Conservation (phyloP, 1,140 invertebrate genomes). For the Watersipora subatra region DNA sequence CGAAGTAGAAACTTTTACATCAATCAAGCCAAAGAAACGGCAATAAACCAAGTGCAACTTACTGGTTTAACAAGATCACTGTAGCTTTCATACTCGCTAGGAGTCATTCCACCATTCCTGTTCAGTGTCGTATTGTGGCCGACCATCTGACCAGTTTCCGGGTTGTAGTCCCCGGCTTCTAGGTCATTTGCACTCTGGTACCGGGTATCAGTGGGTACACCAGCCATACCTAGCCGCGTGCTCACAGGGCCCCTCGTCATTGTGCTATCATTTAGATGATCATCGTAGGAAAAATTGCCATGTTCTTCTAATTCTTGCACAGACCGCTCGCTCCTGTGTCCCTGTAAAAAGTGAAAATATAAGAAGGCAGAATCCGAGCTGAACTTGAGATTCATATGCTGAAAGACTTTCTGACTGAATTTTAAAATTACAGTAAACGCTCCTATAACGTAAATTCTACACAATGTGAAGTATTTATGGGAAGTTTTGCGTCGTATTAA, state of each 20-base stretch:
- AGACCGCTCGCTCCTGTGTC: background rate
- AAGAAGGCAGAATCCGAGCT: no score
- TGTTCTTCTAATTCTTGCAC: background rate
- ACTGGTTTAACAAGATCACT: no score
- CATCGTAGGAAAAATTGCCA: background rate
- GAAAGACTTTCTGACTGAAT: no score
- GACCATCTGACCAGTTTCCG: background rate
- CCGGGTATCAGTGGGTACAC: background rate
- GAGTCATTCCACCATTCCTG: background rate
- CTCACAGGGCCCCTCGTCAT: background rate
- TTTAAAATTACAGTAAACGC: no score
- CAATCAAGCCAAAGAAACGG: no score
- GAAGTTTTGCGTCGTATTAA: no score
- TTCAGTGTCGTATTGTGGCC: background rate
- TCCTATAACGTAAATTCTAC: no score
- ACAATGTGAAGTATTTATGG: no score
- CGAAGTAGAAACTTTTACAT: no score
- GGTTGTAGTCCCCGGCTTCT: background rate
- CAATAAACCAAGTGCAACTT: no score
- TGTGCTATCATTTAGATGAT: background rate
- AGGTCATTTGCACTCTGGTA: background rate
- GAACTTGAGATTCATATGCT: no score
- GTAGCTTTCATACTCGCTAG: background rate
- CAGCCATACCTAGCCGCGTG: background rate
- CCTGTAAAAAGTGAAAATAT: no score